Evolutionary conservation across 2,797 vertebrate species (phyloP).

Genomic region (Phrynocephalus vlangalii): DNA sequence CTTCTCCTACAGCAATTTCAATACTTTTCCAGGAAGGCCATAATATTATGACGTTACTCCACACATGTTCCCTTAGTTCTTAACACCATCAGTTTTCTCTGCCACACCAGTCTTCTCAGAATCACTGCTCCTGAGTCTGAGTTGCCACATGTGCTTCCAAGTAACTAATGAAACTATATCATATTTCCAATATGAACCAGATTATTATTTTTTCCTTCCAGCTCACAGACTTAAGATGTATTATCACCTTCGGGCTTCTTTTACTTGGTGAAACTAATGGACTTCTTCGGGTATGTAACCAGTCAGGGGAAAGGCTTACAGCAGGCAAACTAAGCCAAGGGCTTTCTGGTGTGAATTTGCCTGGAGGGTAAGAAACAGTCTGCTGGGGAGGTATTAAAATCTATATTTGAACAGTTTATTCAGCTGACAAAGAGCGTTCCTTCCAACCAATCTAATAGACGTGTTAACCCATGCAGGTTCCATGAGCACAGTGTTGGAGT

Average conservation of each 20-base stretch:
- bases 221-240: conserved; percentile 34
- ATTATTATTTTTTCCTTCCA: conserved; percentile 40
- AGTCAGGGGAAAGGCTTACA: neutral
- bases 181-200: conserved; percentile 33
- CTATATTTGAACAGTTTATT: neutral
- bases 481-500: neutral
- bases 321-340: conserved; percentile 20
- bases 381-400: conserved; percentile 23
- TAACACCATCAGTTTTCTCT: neutral
- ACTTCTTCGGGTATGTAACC: conserved; percentile 40
- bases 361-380: conserved; percentile 34
- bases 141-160: conserved; percentile 1
- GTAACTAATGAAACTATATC: conserved; percentile 45
- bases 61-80: conserved; percentile 22
- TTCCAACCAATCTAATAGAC: conserved; percentile 1
- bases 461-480: neutral
- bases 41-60: conserved; percentile 11
- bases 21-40: conserved; percentile 4
- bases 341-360: conserved; percentile 35
- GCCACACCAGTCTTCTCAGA: conserved; percentile 20
- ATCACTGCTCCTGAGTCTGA: conserved; percentile 15
- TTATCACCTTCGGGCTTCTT: conserved; percentile 42
- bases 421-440: neutral
- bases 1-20: conserved; percentile 14
- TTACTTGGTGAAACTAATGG: conserved; percentile 26